Evolutionary conservation across 2,888 invertebrate species (phyloP).

Genomic region (Phytoseiulus persimilis): DNA sequence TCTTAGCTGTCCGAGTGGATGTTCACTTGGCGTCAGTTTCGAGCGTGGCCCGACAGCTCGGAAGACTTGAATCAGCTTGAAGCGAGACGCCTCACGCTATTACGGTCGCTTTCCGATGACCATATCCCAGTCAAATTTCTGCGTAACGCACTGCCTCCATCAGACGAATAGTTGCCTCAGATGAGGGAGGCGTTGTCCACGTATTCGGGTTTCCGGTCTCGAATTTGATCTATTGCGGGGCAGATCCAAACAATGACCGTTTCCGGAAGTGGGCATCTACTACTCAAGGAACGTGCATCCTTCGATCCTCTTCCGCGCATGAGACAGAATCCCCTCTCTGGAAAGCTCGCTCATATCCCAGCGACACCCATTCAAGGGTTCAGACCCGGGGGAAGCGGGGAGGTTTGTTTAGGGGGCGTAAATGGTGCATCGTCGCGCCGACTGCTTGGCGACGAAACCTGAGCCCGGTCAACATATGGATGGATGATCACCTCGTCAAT

Average conservation of each 20-base stretch:
- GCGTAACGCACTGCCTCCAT: no score
- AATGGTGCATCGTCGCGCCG: constrained; percentile 5
- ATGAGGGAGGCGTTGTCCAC: no score
- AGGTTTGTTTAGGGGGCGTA: background rate
- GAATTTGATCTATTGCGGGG: no score
- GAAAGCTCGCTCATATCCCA: background rate
- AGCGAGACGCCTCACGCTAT: background rate
- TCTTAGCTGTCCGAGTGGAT: background rate
- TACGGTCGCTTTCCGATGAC: background rate
- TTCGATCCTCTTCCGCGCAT: background rate
- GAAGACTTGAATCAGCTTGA: background rate
- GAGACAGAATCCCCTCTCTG: background rate
- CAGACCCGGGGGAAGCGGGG: background rate
- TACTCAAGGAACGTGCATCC: no score
- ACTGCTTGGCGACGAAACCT: background rate
- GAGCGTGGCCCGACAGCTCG: background rate
- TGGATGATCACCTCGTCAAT: background rate
- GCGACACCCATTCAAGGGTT: background rate
- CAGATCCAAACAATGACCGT: no score
- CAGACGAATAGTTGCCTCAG: no score
- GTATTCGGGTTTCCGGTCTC: no score
- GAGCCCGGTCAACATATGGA: background rate
- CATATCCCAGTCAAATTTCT: no score
- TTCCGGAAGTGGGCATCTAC: no score
- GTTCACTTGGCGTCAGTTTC: background rate